Percentiles rank a stretch among this genome's conserved stretches.
phyloP scores from a whole-genome alignment of 2,797 vertebrate species.

The Tangara arthus region DNA sequence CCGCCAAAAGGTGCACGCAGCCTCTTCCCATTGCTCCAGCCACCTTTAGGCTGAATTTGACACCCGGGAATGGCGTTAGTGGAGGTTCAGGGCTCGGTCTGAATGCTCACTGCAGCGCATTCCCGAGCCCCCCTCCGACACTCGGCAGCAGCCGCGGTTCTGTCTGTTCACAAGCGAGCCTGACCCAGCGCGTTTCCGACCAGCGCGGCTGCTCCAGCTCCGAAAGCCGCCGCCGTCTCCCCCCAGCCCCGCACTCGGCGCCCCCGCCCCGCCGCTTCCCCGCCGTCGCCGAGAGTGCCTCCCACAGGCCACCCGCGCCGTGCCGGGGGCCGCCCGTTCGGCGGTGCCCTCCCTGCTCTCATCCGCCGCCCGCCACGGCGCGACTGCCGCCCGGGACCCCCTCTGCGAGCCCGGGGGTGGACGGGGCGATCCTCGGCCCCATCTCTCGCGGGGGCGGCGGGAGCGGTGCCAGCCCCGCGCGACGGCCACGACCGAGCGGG shows the following conservation, averaged over 20 bases:
- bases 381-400: too few relatives aligned
- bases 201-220: background rate
- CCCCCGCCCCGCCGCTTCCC: background rate
- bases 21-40: background rate
- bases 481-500: background rate
- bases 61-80: rapidly evolving
- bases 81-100: rapidly evolving
- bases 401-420: background rate
- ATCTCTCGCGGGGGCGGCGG: background rate
- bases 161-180: rapidly evolving
- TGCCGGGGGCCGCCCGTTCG: background rate
- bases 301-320: background rate
- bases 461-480: background rate
- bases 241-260: rapidly evolving
- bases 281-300: background rate
- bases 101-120: rapidly evolving
- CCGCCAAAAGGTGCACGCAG: rapidly evolving
- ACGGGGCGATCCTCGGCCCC: background rate
- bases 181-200: rapidly evolving
- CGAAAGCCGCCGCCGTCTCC: background rate
- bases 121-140: background rate
- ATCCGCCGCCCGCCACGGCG: background rate
- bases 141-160: background rate
- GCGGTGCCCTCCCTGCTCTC: background rate
- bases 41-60: rapidly evolving